Base-by-base conservation (phyloP, 2,888 invertebrate species). In the Cepaea hortensis region DNA sequence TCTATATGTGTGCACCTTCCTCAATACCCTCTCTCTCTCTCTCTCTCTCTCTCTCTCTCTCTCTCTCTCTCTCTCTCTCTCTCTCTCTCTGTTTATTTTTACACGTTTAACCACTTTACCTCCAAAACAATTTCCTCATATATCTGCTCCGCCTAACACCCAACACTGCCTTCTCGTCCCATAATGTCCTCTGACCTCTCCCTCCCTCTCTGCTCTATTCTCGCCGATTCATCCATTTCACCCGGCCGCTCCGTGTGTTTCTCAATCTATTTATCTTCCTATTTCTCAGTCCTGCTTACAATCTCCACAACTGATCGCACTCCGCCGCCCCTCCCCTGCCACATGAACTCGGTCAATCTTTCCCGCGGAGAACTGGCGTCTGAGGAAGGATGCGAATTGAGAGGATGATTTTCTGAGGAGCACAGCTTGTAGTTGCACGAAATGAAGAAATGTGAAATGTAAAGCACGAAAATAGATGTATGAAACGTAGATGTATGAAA, bases 221-320 rank as follows among this genome's bases (percentile, higher is more conserved):
- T 20, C n/a, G n/a, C 72, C 23, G n/a, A n/a, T 18, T n/a, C 55
- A 20, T 7, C n/a, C 61, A n/a, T 55, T 55, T 23, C n/a, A 4
- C 55, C 77, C 55, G 23, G 55, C 7, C 77, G 77, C n/a, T 55
- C n/a, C 55, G 7, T 77, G 55, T 77, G 50, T 55, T 46, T 3
- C 3, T 13, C 55, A 77, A 77, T 77, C 55, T 77, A 77, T 77
- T 77, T 77, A 77, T 77, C 55, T 77, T 77, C 55, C 55, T 50
- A 6, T 13, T 50, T 77, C 77, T 20, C 3, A 55, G 77, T 7
- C n/a, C 55, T 77, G 77, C n/a, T 55, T 20, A 4, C 20, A 77
- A 77, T 55, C 77, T 77, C n/a, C 55, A 77, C 55, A 7, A 3
- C n/a, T 55, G 11, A 20, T 55, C 5, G n/a, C 77, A 6, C 6